Evolutionary conservation across 2,797 vertebrate genomes (phyloP), one percentile per base, ranked within the genome.

Genomic region (Intellagama lesueurii): DNA sequence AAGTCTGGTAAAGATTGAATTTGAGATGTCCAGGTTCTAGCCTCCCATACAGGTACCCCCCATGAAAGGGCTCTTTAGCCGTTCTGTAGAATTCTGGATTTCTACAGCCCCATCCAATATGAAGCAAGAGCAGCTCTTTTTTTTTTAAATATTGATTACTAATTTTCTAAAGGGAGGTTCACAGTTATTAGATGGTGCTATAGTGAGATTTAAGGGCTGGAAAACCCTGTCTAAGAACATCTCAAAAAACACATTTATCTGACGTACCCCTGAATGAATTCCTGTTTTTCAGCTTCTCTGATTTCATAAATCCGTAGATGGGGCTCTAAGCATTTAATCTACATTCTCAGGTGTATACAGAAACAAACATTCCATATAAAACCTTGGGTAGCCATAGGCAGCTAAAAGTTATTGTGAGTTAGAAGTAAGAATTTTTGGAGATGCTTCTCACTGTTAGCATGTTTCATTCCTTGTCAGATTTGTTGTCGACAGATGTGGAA

Each of bases 401-500:
- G n/a, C 30, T 56, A 40, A n/a, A 7, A 69, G n/a, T 86, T 52
- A 30, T 4, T 28, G 69, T 73, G 26, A 81, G 72, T 35, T 84
- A 73, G 17, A 87, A 83, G 16, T 8, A 22, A 40, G 14, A 75
- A 8, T 4, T 8, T 17, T 66, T 66, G 52, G 47, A 69, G 16
- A 81, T 40, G 14, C 16, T 60, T 87, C 32, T 77, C 1, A 11
- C 52, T 82, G 83, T 66, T 82, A 56, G 70, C 77, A 47, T 82
- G 87, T 26, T 86, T 82, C 52, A 49, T n/a, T 56, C 28, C 72
- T 22, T 86, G 72, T 91, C 83, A 85, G 78, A 81, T 82, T 86
- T 8, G 35, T 85, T 88, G 83, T 70, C 30, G 52, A 88, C 87
- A 88, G 70, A 78, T 81, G 68, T 77, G 72, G 83, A 64, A 80